These are phyloP conservation scores for Eudorcas thomsonii DNA, from an alignment of 2,113 vertebrate species.

Conservation along the genomic window DNA sequence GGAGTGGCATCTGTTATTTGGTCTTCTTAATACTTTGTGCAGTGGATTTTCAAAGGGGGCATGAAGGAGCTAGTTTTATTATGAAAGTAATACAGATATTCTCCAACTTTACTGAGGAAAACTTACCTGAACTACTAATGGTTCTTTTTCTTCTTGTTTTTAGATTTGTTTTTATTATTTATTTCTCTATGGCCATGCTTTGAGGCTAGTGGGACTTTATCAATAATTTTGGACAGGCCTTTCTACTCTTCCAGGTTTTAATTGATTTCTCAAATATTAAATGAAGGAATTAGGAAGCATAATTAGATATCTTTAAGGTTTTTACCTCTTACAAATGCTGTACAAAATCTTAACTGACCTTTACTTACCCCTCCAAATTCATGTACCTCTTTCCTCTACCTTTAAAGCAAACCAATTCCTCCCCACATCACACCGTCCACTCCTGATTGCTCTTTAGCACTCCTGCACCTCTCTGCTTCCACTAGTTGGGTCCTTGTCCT, in stretches of 20 bases:
- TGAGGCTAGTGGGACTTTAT: neutral
- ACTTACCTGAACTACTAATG: neutral
- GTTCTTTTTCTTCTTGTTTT: neutral
- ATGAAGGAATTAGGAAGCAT: neutral
- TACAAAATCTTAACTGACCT: neutral
- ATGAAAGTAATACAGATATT: neutral
- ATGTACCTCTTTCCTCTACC: neutral
- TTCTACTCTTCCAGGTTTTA: neutral
- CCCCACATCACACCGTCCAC: neutral
- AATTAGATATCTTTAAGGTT: neutral
- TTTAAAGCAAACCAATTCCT: fast-evolving
- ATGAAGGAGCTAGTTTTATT: neutral
- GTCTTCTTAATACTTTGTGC: neutral
- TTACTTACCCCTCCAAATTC: neutral
- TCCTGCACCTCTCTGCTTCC: neutral
- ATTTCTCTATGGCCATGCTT: neutral
- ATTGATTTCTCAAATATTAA: neutral
- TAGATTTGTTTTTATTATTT: constrained; percentile 2
- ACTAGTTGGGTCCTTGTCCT: neutral
- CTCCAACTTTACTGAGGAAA: neutral
- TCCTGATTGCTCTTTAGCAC: neutral
- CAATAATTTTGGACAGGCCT: neutral
- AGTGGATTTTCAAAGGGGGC: neutral
- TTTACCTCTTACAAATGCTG: neutral
- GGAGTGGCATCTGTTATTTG: neutral